Conservation (phyloP, 2,797 vertebrate species). For the Gymnodraco acuticeps region DNA sequence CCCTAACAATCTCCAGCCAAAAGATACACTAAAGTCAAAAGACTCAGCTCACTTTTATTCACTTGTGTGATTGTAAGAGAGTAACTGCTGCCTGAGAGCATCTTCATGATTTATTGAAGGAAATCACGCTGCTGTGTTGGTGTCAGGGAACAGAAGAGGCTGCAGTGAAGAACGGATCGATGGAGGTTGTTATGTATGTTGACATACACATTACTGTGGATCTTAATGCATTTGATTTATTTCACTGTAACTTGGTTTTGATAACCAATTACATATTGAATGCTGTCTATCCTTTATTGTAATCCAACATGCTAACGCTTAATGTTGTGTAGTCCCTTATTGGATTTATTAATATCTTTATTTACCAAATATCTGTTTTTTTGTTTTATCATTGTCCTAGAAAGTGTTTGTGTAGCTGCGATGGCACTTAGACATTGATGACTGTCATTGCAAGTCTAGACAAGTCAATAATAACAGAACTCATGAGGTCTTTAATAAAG, state of each 20-base stretch:
- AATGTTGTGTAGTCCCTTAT: background rate
- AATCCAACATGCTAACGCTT: too few species aligned
- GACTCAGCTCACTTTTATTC: background rate
- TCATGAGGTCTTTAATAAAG: too few species aligned
- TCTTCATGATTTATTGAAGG: conserved; percentile 8
- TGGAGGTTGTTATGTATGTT: background rate
- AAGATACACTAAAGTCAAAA: background rate
- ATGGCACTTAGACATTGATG: too few species aligned
- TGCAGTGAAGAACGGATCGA: background rate
- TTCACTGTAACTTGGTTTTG: background rate
- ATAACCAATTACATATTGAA: background rate
- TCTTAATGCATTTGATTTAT: background rate
- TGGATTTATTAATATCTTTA: background rate
- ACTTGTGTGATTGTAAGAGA: conserved; percentile 1
- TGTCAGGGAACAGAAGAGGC: background rate
- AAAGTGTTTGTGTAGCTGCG: too few species aligned
- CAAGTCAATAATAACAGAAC: too few species aligned
- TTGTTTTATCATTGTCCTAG: background rate
- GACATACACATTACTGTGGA: background rate
- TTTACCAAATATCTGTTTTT: background rate
- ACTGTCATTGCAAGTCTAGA: too few species aligned
- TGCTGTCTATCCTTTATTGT: too few species aligned
- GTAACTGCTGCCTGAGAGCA: conserved; percentile 8
- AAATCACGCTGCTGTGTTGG: background rate
- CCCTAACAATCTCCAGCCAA: background rate